These are phyloP conservation scores for Carabus problematicus DNA, from an alignment of 2,888 invertebrate genomes.

Conservation along the genomic window DNA sequence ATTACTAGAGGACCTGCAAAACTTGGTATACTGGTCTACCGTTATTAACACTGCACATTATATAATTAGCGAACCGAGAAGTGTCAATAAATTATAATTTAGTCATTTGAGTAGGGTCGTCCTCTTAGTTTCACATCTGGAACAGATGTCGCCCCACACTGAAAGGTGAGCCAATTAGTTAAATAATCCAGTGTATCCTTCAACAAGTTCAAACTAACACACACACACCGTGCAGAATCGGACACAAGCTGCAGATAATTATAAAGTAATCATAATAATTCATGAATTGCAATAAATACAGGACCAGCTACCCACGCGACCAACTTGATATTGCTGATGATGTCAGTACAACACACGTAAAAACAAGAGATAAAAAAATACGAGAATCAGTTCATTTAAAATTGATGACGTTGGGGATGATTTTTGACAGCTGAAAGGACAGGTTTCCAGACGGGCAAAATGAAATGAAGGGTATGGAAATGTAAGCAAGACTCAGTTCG, in stretches of 20 bases:
- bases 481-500: constrained; percentile 3
- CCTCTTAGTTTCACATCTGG: too few species aligned
- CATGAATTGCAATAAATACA: neutral
- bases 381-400: constrained; percentile 28
- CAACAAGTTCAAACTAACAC: too few species aligned
- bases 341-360: neutral
- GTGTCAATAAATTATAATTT: constrained; percentile 17
- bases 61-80: constrained; percentile 9
- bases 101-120: constrained; percentile 1
- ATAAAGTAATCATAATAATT: too few species aligned
- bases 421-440: constrained; percentile 24
- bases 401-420: constrained; percentile 32
- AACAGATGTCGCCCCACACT: too few species aligned
- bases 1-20: too few species aligned
- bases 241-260: neutral
- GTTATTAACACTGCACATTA: neutral
- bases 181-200: too few species aligned
- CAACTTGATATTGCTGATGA: too few species aligned
- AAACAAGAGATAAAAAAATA: constrained; percentile 31
- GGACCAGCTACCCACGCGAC: neutral
- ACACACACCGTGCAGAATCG: neutral
- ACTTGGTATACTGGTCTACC: too few species aligned
- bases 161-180: too few species aligned
- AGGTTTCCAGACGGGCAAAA: too few species aligned
- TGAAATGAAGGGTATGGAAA: constrained; percentile 3